Evolutionary conservation across 1,140 invertebrate genomes (phyloP).

Genomic region (Cydia splendana): DNA sequence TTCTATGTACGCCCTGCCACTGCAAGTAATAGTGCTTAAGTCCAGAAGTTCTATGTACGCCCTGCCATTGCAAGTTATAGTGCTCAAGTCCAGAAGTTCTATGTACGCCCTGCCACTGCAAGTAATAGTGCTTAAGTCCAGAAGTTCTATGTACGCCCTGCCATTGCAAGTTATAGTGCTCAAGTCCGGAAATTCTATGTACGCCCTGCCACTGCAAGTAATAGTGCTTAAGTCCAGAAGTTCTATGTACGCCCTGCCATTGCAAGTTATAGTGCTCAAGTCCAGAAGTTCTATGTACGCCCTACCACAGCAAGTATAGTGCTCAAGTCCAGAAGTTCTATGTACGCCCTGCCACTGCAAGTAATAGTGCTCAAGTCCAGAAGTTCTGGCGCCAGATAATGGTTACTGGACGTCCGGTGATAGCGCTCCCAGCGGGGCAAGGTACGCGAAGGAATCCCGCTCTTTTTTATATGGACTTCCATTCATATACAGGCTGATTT

Average conservation of each 20-base stretch:
- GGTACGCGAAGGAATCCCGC: conserved; percentile 47
- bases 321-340: neutral
- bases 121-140: neutral
- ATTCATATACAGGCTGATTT: conserved; percentile 37
- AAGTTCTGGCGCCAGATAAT: conserved; percentile 2
- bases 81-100: neutral
- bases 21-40: neutral
- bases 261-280: neutral
- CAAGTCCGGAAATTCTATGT: neutral
- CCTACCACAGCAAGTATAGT: neutral
- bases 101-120: neutral
- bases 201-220: neutral
- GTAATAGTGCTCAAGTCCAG: neutral
- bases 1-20: neutral
- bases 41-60: neutral
- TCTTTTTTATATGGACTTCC: conserved; percentile 43
- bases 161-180: neutral
- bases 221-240: neutral
- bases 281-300: neutral
- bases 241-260: neutral
- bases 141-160: neutral
- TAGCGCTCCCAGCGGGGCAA: neutral
- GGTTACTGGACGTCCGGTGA: neutral
- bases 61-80: neutral
- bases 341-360: neutral